Percentiles rank a stretch among this genome's conserved stretches.
Evolutionary conservation across 2,888 invertebrate genomes (phyloP).

Genomic region (Melinopterus prodromus): DNA sequence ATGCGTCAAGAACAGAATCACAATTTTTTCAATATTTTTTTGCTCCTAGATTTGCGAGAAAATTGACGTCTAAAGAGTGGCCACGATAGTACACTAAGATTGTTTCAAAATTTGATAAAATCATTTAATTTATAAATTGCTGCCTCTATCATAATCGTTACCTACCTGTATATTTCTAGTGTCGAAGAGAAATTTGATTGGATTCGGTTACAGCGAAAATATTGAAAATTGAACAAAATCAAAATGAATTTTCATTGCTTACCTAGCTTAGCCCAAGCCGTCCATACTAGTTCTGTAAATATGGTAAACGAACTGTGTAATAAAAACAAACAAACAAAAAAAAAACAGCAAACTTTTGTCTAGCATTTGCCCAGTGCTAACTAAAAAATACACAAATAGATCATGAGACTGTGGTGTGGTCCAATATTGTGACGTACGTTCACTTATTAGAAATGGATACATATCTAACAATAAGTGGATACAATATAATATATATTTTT

Average conservation of each 20-base stretch:
- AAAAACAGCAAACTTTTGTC: conserved; percentile 30
- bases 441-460: conserved; percentile 47
- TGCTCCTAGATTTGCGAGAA: too few species aligned
- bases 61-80: too few species aligned
- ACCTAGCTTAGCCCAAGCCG: conserved; percentile 53
- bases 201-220: neutral
- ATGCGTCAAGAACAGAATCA: too few species aligned
- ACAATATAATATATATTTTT: conserved; percentile 55
- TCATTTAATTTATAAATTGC: too few species aligned
- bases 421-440: conserved; percentile 54
- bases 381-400: conserved; percentile 32
- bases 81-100: too few species aligned
- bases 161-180: too few species aligned
- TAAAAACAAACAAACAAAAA: neutral
- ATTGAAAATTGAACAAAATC: conserved; percentile 24
- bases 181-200: neutral
- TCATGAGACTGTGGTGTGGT: conserved; percentile 59
- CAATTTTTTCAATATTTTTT: too few species aligned
- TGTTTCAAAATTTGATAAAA: too few species aligned
- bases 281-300: conserved; percentile 51
- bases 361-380: conserved; percentile 34
- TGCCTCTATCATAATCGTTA: too few species aligned
- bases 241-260: conserved; percentile 24
- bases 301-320: conserved; percentile 20
- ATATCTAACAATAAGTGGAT: conserved; percentile 50